Evolutionary conservation across 2,888 invertebrate species (phyloP), one percentile per base, ranked within the genome.

Genomic region (Portevinia maculata): DNA sequence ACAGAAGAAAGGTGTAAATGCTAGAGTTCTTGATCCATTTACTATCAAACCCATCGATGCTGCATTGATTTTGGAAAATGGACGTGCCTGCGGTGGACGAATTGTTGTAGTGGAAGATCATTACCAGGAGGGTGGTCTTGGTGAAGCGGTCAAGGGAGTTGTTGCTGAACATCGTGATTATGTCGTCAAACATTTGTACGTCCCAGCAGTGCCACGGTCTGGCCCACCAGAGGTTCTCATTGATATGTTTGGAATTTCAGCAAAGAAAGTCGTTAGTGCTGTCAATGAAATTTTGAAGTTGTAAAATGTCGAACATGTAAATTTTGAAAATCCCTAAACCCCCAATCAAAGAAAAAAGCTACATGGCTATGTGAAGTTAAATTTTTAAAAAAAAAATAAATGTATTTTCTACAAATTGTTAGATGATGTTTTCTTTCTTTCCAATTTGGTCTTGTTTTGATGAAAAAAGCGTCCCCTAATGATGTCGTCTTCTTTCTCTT

Each of bases 21-120:
- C 95, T 0, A 93, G 98, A 48, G 95, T 99, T 19, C 90, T 99
- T 89, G 99, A 99, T 92, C 97, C 96, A 5, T 99, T 99, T 92
- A 98, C 99, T 8, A 92, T 99, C 78, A 99, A 99, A 91, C 99
- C 99, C 0, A 92, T 99, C 85, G 99, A 99, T 91, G 93, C 92
- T 65, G 93, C 93, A 0, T 92, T 94, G 1, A 94, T 99, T 41
- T 90, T 95, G 41, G 91, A 92, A 60, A 94, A 97, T 89, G 98
- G 97, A 1, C 92, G 92, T 81, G 95, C 94, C 65, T 94, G 93
- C 69, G 95, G 95, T 6, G 98, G 98, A 0, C 92, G 94, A 8
- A 93, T 99, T 67, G 90, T 99, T 57, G 97, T 98, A 34, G 98
- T 99, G 0, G 99, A 99, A 91, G 99, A 99, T 90, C 99, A 99